Base-by-base conservation (phyloP, 2,797 vertebrate species). In the Calcarius lapponicus region DNA sequence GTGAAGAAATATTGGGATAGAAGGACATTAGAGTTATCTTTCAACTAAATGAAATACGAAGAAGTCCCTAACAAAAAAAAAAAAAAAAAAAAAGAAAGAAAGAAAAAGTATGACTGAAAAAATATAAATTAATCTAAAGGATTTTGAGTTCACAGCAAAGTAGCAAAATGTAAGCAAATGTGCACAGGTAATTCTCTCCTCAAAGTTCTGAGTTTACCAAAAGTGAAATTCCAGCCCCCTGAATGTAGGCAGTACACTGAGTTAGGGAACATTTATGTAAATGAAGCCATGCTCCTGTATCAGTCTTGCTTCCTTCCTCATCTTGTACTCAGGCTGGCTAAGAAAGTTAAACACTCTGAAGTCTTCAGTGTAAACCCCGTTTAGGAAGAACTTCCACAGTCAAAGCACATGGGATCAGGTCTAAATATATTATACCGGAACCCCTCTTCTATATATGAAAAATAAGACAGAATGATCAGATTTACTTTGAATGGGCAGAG, bases 401-500 rank as follows among this genome's bases (percentile, higher is more conserved):
- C 45, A 88, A 88, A 88, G 80, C 42, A 62, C 10, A 4, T n/a
- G 10, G 67, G 20, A 43, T 65, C 17, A 40, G 25, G 24, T 45
- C 38, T 42, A 34, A 42, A 42, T 34, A 24, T 7, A 21, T 25
- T 65, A n/a, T 34, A 61, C 13, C 0, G 0, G 0, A 69, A 31
- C 4, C 6, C 5, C 8, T 69, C 43, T 7, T 45, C n/a, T 38
- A 1, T 31, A 29, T 6, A 19, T 4, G 6, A 84, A 71, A 70
- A 85, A 67, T 24, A 34, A 29, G 18, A 12, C 22, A 65, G n/a
- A 87, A 83, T 3, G 7, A 17, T 60, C 36, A 56, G 50, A 80
- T 40, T 53, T 79, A 11, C 42, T 56, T 36, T 31, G 29, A 14
- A 25, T 1, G 22, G 57, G 13, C 32, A 56, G 51, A 65, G 34